Conservation (phyloP, 2,888 invertebrate species). For the Perizoma flavofasciatum region DNA sequence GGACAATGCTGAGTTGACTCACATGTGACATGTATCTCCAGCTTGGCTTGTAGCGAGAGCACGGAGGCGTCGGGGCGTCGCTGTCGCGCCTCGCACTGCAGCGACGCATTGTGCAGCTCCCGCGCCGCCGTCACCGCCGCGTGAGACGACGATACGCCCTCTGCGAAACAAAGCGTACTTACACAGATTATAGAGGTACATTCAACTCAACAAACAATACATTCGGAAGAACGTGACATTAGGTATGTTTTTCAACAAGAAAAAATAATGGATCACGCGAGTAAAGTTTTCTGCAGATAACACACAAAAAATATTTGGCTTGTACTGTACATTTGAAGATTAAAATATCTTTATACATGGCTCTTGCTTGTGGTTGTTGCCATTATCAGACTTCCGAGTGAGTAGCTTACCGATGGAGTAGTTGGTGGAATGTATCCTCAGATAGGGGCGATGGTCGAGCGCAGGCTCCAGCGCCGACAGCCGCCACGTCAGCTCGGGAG, state of each 20-base stretch:
- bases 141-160: conserved; percentile 77
- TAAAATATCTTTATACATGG: no score
- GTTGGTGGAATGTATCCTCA: conserved; percentile 81
- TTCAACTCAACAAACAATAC: background rate
- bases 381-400: no score
- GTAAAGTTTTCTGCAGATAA: no score
- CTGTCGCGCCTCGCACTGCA: conserved; percentile 92
- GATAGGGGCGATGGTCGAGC: conserved; percentile 81
- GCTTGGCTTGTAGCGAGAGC: conserved; percentile 68
- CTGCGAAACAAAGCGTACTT: no score
- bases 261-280: no score
- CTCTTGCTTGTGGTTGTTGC: no score
- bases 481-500: conserved; percentile 84
- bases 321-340: no score
- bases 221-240: no score
- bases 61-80: conserved; percentile 74
- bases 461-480: conserved; percentile 79
- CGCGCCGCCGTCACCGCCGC: conserved; percentile 89
- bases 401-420: conserved; percentile 63
- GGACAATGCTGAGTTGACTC: conserved; percentile 39
- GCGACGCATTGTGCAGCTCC: conserved; percentile 93
- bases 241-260: no score
- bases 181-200: background rate
- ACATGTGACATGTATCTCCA: conserved; percentile 80
- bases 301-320: no score